Conservation (phyloP, 2,113 vertebrate species). For the Tyto alba region DNA sequence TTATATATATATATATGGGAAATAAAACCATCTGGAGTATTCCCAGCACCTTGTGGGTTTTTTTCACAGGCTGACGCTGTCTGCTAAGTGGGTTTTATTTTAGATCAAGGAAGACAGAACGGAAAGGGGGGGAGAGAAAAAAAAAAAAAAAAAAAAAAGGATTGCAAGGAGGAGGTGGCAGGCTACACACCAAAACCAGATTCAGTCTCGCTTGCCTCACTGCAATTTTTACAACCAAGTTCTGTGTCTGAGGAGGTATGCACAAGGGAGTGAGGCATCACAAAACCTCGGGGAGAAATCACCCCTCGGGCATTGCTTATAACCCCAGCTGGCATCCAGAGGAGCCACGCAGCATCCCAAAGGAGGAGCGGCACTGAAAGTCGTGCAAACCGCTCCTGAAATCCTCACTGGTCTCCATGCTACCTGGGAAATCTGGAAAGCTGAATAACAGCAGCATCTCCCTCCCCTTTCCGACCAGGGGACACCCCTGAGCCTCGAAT, state of each 20-base stretch:
- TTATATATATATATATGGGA: neutral
- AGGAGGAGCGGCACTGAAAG: neutral
- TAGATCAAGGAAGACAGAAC: neutral
- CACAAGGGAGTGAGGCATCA: neutral
- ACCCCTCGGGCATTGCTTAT: neutral
- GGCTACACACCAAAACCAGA: neutral
- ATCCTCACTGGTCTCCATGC: accelerated
- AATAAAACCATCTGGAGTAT: neutral
- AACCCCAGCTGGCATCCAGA: neutral
- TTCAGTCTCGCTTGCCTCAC: accelerated
- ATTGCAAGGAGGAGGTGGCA: neutral
- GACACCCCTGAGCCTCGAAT: accelerated
- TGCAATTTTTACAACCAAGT: neutral
- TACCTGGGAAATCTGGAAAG: neutral
- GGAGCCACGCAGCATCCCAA: neutral
- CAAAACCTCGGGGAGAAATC: accelerated
- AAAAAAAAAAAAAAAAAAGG: neutral
- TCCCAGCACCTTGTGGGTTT: neutral
- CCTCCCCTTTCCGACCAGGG: neutral
- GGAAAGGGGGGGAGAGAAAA: neutral
- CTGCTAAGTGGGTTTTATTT: neutral
- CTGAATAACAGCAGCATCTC: neutral
- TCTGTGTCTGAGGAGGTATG: neutral
- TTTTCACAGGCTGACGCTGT: neutral
- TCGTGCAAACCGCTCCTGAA: neutral